Percentiles rank a stretch among this genome's conserved stretches.
These are phyloP conservation scores for Calyptomena viridis DNA, from an alignment of 2,113 vertebrate species.

Conservation along the genomic window DNA sequence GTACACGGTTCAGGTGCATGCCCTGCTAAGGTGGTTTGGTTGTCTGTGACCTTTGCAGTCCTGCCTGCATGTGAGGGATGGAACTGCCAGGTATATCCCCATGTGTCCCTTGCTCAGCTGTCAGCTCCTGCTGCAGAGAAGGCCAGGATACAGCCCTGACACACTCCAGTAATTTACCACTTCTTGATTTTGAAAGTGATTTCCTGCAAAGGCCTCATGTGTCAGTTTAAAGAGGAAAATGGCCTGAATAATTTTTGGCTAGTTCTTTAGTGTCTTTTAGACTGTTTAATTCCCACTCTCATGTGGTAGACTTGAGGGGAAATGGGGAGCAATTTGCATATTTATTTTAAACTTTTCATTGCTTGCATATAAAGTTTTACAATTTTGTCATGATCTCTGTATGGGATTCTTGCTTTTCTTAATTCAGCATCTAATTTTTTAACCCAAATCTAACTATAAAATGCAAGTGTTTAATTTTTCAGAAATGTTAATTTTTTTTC, in stretches of 20 bases:
- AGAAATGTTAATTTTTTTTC: background rate
- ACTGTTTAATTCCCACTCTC: background rate
- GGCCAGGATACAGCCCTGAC: background rate
- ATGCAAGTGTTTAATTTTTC: background rate
- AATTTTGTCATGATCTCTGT: background rate
- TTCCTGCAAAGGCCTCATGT: background rate
- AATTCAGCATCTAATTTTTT: background rate
- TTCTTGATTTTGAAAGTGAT: background rate
- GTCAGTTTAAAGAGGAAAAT: background rate
- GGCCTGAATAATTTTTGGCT: background rate
- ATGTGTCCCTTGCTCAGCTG: background rate
- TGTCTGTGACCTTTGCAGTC: background rate
- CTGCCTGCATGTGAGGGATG: background rate
- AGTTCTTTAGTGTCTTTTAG: background rate
- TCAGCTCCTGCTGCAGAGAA: background rate
- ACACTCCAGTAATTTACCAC: background rate
- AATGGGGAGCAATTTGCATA: background rate
- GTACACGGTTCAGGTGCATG: accelerated
- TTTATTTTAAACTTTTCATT: background rate
- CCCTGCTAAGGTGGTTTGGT: background rate
- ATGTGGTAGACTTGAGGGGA: background rate
- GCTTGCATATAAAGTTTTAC: background rate
- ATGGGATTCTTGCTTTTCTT: background rate
- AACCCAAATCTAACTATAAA: background rate
- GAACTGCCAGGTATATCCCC: background rate